These are phyloP conservation scores for Halictus rubicundus DNA, from an alignment of 1,140 invertebrate genomes.

Conservation along the genomic window DNA sequence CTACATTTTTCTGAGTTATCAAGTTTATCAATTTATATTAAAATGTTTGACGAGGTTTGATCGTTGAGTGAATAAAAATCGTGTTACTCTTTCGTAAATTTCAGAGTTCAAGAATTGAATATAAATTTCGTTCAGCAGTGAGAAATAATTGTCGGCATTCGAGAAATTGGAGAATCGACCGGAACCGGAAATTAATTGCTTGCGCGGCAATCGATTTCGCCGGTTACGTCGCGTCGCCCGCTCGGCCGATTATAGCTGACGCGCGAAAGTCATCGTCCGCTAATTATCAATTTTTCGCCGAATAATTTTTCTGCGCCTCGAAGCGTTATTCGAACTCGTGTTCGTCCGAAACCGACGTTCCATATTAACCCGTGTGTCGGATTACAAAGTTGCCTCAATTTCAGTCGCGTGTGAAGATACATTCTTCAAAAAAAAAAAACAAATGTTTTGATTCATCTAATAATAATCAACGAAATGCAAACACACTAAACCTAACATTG, in stretches of 20 bases:
- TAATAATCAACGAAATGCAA: no score
- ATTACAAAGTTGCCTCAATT: not conserved
- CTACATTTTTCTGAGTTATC: no score
- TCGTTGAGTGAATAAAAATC: no score
- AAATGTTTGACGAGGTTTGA: no score
- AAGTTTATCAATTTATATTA: no score
- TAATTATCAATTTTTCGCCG: not conserved
- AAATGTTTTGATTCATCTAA: no score
- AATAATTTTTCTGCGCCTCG: not conserved
- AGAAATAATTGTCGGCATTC: not conserved
- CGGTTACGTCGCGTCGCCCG: constrained; percentile 24
- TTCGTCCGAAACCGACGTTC: not conserved
- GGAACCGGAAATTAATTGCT: constrained; percentile 39
- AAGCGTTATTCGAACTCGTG: constrained; percentile 9
- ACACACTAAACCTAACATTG: no score
- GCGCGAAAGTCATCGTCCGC: constrained; percentile 29
- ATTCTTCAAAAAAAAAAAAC: no score
- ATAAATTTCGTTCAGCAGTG: no score
- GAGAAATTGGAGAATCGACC: constrained; percentile 30
- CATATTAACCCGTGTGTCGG: not conserved
- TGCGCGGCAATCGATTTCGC: constrained; percentile 35
- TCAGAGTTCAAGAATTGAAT: no score
- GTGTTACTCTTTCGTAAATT: no score
- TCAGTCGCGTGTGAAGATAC: not conserved
- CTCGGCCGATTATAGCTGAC: constrained; percentile 25